Conservation (phyloP, 2,888 invertebrate genomes). For the Coecobrya sp. region DNA sequence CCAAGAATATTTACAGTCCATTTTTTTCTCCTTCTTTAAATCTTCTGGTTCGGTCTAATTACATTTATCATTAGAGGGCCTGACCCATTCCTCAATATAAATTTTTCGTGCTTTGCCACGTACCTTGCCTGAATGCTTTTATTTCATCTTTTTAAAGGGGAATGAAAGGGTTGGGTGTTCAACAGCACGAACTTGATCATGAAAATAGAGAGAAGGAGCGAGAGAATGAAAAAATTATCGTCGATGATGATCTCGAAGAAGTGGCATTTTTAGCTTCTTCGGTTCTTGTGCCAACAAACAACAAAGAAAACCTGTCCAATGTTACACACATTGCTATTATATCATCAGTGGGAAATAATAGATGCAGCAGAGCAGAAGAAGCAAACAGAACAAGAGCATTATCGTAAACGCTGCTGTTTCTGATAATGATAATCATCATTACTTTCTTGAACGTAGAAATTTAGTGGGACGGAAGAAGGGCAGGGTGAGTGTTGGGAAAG, state of each 20-base stretch:
- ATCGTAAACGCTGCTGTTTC: conserved; percentile 6
- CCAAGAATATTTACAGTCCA: not conserved
- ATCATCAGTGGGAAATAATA: not conserved
- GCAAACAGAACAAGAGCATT: not conserved
- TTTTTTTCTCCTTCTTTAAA: not conserved
- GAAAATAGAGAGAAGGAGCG: not conserved
- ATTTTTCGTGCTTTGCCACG: conserved; percentile 48
- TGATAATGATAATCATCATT: conserved; percentile 50
- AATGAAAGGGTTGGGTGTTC: conserved; percentile 30
- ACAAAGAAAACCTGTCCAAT: conserved; percentile 8
- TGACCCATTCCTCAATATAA: not conserved
- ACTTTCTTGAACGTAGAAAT: conserved; percentile 41
- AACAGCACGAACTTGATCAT: conserved; percentile 62
- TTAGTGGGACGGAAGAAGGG: conserved; percentile 66
- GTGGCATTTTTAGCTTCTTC: conserved; percentile 1
- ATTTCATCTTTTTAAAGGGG: not conserved
- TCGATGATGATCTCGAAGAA: not conserved
- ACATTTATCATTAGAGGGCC: conserved; percentile 72
- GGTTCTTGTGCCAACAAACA: conserved; percentile 53
- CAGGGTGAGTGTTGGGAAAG: conserved; percentile 69
- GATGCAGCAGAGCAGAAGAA: no score
- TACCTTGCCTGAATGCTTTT: conserved; percentile 41
- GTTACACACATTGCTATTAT: not conserved
- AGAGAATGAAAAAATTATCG: conserved; percentile 39
- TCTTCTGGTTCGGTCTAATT: conserved; percentile 58